Evolutionary conservation across 2,888 invertebrate species (phyloP), one percentile per base, ranked within the genome.

Genomic region (Meloe dianella): DNA sequence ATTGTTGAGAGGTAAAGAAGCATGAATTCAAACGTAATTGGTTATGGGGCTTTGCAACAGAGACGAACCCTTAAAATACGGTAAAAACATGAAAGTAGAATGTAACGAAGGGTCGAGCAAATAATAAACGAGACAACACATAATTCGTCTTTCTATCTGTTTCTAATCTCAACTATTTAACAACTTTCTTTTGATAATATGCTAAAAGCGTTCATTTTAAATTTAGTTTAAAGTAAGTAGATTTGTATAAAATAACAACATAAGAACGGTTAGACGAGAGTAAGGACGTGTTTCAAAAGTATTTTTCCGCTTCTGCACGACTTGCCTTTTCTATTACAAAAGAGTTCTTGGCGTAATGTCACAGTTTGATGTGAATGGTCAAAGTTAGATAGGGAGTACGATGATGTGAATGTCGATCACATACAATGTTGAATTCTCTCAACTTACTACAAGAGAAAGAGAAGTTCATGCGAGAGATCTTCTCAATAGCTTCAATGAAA

Each of bases 311-410:
- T 54, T 75, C 74, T 72, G 72, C 73, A 71, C 73, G 76, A 74
- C 68, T 74, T 70, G 68, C 56, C 72, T 69, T 77, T 75, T 73
- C 76, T 70, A 74, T 77, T 75, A 76, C 71, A 67, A 73, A 73
- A 75, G 75, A 74, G 66, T 73, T 69, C 63, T 20, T 68, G 64
- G 63, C 64, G 54, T 54, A 64, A 60, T 67, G 66, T 67, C 64
- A 61, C 64, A 62, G 74, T 76, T 75, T 70, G 74, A 76, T 73
- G 72, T 54, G 75, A 75, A 77, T 77, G 76, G 77, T 75, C 77
- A 77, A 77, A 77, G 77, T 77, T 77, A 75, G 76, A 75, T 76
- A 74, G 74, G 74, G 41, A 41, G 64, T 71, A 41, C 69, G 68
- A 68, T 70, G 74, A 71, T 71, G 66, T 75, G 75, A 77, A 76